Base-by-base conservation (phyloP, 2,888 invertebrate species). In the Pedicia rivosa region DNA sequence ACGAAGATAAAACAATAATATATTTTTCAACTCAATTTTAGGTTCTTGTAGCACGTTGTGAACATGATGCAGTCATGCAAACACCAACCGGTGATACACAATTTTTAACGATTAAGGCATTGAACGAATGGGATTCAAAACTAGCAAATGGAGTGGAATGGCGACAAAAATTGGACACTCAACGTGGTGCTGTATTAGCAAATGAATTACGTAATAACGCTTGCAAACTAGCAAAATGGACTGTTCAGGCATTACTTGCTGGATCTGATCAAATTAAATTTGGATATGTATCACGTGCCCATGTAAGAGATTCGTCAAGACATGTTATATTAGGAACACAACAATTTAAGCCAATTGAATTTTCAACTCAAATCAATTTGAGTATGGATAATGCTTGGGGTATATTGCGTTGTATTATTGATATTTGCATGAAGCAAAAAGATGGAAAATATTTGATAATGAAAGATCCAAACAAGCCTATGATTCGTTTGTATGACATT, bases 321-420 rank as follows among this genome's bases (percentile, higher is more conserved):
- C 97, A 97, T 62, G 91, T 94, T 32, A 91, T 97, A 51, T 70
- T 97, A 45, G 95, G 94, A 44, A 91, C 90, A 19, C 95, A 95
- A 61, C 95, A 95, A 64, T 97, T 94, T 65, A 94, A 92, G 59
- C 98, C 98, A 9, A 80, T 82, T 54, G 97, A 98, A 66, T 98
- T 98, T 62, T 97, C 97, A 9, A 88, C 87, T 7, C 97, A 98
- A 63, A 98, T 98, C 56, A 95, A 94, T 64, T 66, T 98, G 51
- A 95, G 92, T 56, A 92, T 98, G 94, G 98, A 98, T 62, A 98
- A 98, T 63, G 94, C 91, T 3, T 98, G 98, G 98, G 98, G 94
- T 44, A 87, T 98, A 40, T 67, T 99, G 42, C 75, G 97, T 12
- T 97, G 94, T 61, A 90, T 98, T 52, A 82, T 98, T 48, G 97